Percentiles rank a stretch among this genome's conserved stretches.
These are phyloP conservation scores for Metopia argyrocephala DNA, from an alignment of 2,888 invertebrate species.

Conservation along the genomic window DNA sequence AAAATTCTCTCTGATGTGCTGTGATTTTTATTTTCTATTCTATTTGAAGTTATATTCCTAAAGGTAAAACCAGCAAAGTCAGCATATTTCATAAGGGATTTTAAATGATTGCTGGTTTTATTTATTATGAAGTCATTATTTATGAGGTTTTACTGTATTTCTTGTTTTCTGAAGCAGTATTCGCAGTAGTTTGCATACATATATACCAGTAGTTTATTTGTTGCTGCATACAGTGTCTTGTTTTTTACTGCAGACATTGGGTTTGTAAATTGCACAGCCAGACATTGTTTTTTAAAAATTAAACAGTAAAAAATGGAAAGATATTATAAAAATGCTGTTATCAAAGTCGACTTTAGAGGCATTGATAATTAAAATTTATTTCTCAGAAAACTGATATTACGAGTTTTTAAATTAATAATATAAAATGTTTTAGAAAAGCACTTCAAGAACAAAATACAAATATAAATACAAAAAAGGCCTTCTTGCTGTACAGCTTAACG, in stretches of 20 bases:
- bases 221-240: background rate
- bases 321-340: background rate
- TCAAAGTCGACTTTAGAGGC: background rate
- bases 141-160: constrained; percentile 10
- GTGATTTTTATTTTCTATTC: background rate
- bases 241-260: constrained; percentile 46
- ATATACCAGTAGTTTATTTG: too few species aligned
- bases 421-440: too few species aligned
- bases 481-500: too few species aligned
- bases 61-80: background rate
- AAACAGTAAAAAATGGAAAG: background rate
- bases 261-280: constrained; percentile 21
- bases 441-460: too few species aligned
- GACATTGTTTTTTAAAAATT: background rate
- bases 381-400: too few species aligned
- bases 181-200: constrained; percentile 1
- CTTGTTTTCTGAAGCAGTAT: background rate
- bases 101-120: background rate
- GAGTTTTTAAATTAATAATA: too few species aligned
- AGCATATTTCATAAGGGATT: background rate
- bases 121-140: background rate
- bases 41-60: background rate
- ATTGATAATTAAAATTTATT: background rate
- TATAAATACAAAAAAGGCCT: too few species aligned
- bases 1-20: background rate